Evolutionary conservation across 2,797 vertebrate genomes (phyloP).

Genomic region (Aeoliscus strigatus): DNA sequence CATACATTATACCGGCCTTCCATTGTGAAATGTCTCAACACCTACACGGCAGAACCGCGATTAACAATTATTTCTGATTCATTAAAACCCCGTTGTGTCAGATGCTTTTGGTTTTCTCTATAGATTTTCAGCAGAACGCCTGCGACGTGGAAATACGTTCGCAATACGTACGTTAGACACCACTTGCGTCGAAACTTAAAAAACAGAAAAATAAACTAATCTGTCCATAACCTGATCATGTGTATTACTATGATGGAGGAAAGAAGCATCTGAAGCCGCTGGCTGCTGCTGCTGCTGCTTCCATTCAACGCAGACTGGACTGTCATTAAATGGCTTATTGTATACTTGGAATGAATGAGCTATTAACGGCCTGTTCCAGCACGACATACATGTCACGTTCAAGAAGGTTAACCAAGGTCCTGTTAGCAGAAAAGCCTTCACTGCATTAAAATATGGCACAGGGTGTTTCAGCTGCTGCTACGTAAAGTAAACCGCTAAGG

Average conservation of each 20-base stretch:
- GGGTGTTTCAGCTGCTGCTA: constrained; percentile 15
- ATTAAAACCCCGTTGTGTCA: too few species aligned
- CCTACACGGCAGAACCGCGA: too few species aligned
- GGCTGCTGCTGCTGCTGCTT: constrained; percentile 21
- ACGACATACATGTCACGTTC: background rate
- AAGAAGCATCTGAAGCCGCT: constrained; percentile 27
- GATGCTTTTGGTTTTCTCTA: too few species aligned
- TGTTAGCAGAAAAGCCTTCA: constrained; percentile 1
- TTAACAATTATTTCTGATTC: too few species aligned
- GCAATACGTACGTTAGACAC: too few species aligned
- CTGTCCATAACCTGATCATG: too few species aligned
- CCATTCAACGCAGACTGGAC: constrained; percentile 32
- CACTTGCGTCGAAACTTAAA: too few species aligned
- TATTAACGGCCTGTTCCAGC: constrained; percentile 2
- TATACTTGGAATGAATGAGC: constrained; percentile 33
- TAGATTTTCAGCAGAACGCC: too few species aligned
- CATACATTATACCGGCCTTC: constrained; percentile 10
- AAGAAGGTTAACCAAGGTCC: constrained; percentile 1
- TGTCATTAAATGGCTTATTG: constrained; percentile 53
- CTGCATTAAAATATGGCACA: constrained; percentile 14
- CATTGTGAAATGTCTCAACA: too few species aligned
- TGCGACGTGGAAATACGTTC: too few species aligned
- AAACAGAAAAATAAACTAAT: too few species aligned
- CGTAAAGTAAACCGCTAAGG: constrained; percentile 25
- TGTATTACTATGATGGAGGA: background rate